Percentiles rank a stretch among this genome's conserved stretches.
phyloP scores from a whole-genome alignment of 37 sponge, comb jelly and placozoan genomes.

The Halichondria panicea region DNA sequence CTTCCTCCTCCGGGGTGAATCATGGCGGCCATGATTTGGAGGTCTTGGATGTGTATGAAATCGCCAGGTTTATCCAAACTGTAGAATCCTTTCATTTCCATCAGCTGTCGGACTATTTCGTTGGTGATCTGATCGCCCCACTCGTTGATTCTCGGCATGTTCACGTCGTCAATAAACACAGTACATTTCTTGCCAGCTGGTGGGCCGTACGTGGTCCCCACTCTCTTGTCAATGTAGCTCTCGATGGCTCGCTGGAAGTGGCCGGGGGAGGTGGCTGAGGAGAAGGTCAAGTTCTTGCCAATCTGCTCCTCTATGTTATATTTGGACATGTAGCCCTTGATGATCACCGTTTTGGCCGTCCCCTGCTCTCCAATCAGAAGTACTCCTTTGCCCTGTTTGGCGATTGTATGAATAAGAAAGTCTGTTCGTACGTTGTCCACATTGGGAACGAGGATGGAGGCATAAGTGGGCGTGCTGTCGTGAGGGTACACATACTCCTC shows the following conservation, averaged over 20 bases:
- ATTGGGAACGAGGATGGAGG: constrained; percentile 96
- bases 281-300: constrained; percentile 94
- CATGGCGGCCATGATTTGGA: constrained; percentile 97
- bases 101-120: constrained; percentile 95
- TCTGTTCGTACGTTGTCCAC: constrained; percentile 98
- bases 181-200: constrained; percentile 99
- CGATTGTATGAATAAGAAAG: constrained; percentile 92
- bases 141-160: constrained; percentile 99
- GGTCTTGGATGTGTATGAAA: constrained; percentile 94
- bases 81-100: constrained; percentile 98
- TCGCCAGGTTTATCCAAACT: constrained; percentile 99
- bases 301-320: constrained; percentile 94
- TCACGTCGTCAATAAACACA: constrained; percentile 97
- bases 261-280: constrained; percentile 93
- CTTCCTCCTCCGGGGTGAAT: constrained; percentile 99
- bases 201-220: constrained; percentile 98
- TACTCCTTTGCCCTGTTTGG: constrained; percentile 91
- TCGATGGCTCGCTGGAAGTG: constrained; percentile 97
- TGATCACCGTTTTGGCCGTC: constrained; percentile 98
- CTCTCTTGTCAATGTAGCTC: constrained; percentile 99
- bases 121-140: constrained; percentile 99
- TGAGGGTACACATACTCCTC: constrained; percentile 91
- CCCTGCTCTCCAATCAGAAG: constrained; percentile 99
- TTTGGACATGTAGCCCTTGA: constrained; percentile 93
- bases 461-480: constrained; percentile 85